phyloP scores from a whole-genome alignment of 2,113 vertebrate species.

The Alectura lathami region DNA sequence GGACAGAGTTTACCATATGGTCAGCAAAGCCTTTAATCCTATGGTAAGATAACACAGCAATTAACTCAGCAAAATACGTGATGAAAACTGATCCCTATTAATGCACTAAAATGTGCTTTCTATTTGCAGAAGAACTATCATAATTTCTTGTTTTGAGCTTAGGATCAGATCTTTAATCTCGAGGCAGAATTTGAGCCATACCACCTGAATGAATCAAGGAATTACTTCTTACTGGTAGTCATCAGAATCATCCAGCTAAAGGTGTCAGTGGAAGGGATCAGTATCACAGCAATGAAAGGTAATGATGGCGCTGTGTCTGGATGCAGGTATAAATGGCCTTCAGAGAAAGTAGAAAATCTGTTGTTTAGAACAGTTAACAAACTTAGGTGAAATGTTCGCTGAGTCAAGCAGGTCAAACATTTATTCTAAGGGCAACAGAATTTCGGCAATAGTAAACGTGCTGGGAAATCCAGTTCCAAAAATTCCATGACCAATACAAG shows the following conservation, averaged over 20 bases:
- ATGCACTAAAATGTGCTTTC: neutral
- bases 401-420: neutral
- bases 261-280: neutral
- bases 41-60: neutral
- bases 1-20: neutral
- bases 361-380: neutral
- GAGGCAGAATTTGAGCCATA: neutral
- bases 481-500: neutral
- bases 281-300: neutral
- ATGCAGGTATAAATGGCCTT: neutral
- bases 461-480: neutral
- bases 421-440: neutral
- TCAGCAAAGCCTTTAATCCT: neutral
- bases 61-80: neutral
- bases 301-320: fast-evolving
- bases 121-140: neutral
- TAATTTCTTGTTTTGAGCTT: neutral
- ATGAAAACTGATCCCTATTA: neutral
- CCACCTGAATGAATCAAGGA: neutral
- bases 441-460: neutral
- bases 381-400: neutral
- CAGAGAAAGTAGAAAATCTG: neutral
- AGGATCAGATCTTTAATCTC: neutral
- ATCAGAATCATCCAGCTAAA: neutral
- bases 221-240: neutral